A percentile compares a stretch with the other conserved stretches of the same genome.
Conservation (phyloP, 2,113 vertebrate genomes). For the Stictonetta naevosa region DNA sequence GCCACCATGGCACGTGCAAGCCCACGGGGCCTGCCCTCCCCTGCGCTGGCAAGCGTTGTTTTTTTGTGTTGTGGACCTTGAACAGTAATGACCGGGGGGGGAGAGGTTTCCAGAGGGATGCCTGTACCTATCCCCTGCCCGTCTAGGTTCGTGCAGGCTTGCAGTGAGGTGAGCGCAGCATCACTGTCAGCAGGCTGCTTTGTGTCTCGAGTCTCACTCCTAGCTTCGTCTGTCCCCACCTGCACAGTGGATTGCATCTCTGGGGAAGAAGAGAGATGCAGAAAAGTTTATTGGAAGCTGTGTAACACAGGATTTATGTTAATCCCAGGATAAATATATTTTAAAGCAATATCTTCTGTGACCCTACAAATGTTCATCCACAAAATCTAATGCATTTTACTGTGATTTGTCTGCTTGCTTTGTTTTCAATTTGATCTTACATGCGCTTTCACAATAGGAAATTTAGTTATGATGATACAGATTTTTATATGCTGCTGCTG, state of each 20-base stretch:
- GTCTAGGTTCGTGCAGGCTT: too few species aligned
- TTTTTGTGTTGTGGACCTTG: too few species aligned
- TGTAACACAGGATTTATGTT: conserved; percentile 64
- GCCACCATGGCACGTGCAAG: too few species aligned
- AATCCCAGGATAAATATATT: conserved; percentile 67
- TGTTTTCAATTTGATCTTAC: conserved; percentile 74
- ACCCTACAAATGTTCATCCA: conserved; percentile 54
- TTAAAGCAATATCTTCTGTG: conserved; percentile 70
- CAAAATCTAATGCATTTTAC: conserved; percentile 55
- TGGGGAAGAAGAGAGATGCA: not conserved
- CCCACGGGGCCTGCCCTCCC: too few species aligned
- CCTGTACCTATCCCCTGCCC: too few species aligned
- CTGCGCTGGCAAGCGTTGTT: too few species aligned
- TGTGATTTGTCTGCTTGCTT: conserved; percentile 73
- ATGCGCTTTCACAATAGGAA: conserved; percentile 43
- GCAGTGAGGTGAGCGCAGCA: not conserved
- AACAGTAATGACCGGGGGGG: too few species aligned
- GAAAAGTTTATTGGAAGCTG: conserved; percentile 42
- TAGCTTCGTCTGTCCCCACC: not conserved
- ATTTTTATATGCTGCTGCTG: conserved; percentile 24
- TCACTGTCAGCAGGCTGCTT: conserved; percentile 15
- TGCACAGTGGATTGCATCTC: conserved; percentile 19
- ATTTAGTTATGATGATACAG: conserved; percentile 64
- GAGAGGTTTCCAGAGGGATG: too few species aligned
- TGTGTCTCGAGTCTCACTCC: conserved; percentile 60